phyloP scores from a whole-genome alignment of 1,140 invertebrate genomes.

The Acyrthosiphon pisum region DNA sequence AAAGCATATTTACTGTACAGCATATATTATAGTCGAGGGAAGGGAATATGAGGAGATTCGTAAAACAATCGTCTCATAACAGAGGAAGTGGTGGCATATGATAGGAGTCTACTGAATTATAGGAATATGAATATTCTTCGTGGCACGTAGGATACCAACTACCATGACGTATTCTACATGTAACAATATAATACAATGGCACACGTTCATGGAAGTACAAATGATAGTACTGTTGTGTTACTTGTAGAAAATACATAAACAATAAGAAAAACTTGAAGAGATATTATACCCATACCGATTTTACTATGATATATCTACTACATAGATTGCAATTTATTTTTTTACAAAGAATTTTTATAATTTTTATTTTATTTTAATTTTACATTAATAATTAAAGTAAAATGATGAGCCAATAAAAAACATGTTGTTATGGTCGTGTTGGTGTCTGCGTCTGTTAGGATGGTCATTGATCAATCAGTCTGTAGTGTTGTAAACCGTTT shows the following conservation, averaged over 20 bases:
- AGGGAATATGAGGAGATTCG: not conserved
- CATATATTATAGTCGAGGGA: not conserved
- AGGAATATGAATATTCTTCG: not conserved
- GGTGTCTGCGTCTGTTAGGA: too few relatives aligned
- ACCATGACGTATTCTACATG: not conserved
- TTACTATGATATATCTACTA: not conserved
- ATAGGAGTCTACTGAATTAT: not conserved
- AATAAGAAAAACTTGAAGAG: not conserved
- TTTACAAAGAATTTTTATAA: too few relatives aligned
- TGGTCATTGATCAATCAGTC: too few relatives aligned
- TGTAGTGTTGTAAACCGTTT: too few relatives aligned
- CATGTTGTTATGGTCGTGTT: too few relatives aligned
- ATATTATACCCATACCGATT: not conserved
- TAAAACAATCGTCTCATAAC: not conserved
- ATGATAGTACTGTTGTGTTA: not conserved
- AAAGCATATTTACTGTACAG: not conserved
- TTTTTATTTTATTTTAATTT: too few relatives aligned
- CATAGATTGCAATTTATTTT: too few relatives aligned
- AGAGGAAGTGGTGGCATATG: not conserved
- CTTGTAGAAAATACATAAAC: not conserved
- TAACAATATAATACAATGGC: not conserved
- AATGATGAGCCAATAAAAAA: too few relatives aligned
- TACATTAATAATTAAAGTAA: too few relatives aligned
- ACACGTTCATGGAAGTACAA: not conserved
- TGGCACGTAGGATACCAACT: not conserved